A percentile compares a stretch with the other conserved stretches of the same genome.
Evolutionary conservation across 2,797 vertebrate species (phyloP).

Genomic region (Eremophila alpestris): DNA sequence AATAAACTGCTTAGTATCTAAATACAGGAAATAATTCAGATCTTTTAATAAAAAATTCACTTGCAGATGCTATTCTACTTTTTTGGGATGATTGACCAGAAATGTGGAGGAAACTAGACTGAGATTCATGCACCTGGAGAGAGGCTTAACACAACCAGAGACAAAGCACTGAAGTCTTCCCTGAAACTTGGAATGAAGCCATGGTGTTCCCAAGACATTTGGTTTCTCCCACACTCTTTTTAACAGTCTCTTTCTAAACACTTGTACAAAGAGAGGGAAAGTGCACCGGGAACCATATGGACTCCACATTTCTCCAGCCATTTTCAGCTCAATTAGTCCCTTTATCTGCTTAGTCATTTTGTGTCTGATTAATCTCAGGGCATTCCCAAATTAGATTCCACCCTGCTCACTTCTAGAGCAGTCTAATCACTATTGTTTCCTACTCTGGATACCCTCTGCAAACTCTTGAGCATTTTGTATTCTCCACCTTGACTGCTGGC

Average conservation of each 20-base stretch:
- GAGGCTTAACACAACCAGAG: not conserved
- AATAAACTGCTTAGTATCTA: not conserved
- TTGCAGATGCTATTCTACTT: not conserved
- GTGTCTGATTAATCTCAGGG: not conserved
- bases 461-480: not conserved
- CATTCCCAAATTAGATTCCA: not conserved
- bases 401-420: not conserved
- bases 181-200: not conserved
- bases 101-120: not conserved
- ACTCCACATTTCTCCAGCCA: not conserved
- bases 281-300: not conserved
- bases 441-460: not conserved
- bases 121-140: not conserved
- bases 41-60: not conserved
- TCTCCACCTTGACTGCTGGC: not conserved
- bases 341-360: slow-evolving; percentile 22
- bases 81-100: not conserved
- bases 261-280: not conserved
- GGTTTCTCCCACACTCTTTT: not conserved
- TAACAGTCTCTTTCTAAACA: not conserved
- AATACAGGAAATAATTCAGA: not conserved
- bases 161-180: not conserved
- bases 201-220: not conserved
- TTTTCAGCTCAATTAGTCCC: not conserved
- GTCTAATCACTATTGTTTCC: not conserved